Evolutionary conservation across 2,888 invertebrate genomes (phyloP), one percentile per base, ranked within the genome.

Genomic region (Caenorhabditis angaria): DNA sequence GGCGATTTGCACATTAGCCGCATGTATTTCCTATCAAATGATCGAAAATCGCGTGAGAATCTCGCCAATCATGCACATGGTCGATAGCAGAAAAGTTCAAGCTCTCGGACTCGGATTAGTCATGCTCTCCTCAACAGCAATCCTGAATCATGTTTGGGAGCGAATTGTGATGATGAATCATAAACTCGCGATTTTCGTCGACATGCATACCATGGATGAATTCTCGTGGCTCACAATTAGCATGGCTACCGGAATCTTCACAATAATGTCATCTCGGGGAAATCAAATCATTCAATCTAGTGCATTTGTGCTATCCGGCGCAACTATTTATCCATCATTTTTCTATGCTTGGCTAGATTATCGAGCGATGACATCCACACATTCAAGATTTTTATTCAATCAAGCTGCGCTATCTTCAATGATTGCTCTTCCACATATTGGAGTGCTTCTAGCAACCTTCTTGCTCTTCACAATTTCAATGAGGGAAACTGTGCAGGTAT

Each of bases 201-300:
- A 72, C 48, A 67, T 67, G 71, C 67, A 72, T 32, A 72, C 71
- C 0, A 67, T 72, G 27, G 71, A 72, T 64, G 71, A 72, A 29
- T 67, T 72, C 57, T 72, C 67, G 5, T 72, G 71, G 71, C 62
- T 72, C 25, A 63, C 54, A 5, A 72, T 72, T 41, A 72, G 64
- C 48, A 14, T 72, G 29, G 71, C 71, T 12, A 72, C 71, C 0
- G 57, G 63, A 35, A 32, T 71, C 47, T 25, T 72, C 4, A 63
- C 67, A 2, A 57, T 72, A 27, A 20, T 64, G n/a, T 64, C 67
- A 3, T 64, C 67, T 18, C 56, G 50, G 18, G 53, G 62, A 0
- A 67, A 66, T 35, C 66, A 67, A 57, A 56, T 72, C 8, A 27
- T 72, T 3, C 66, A 72, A 32, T 56, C 53, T 51, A n/a, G 28